Base-by-base conservation (phyloP, 2,888 invertebrate genomes). In the Lithophane socia region DNA sequence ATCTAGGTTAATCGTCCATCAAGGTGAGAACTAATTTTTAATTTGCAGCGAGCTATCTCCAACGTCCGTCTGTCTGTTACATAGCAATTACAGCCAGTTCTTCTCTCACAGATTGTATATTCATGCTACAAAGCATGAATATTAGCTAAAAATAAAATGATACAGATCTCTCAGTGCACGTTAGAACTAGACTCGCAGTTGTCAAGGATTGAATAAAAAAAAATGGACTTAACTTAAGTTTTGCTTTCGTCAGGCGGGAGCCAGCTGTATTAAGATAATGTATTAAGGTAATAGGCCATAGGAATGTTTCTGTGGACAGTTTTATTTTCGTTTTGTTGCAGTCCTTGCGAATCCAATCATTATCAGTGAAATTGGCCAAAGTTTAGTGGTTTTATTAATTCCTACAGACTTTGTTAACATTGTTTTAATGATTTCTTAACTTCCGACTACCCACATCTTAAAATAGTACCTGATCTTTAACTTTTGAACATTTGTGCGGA, bases 21-120 rank as follows among this genome's bases (percentile, higher is more conserved):
- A 80, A 78, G 73, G 56, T 69, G n/a, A 78, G 56, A 63, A 52
- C 54, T 72, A 72, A 79, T 64, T 56, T 49, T 71, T 79, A 29
- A 56, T 72, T 13, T 64, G 42, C 18, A 29, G 72, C 16, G 29
- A 72, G n/a, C 73, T 79, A 49, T 71, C 72, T 56, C 54, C n/a
- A 42, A 37, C n/a, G 3, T 68, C 42, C 16, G n/a, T 64, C 65
- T n/a, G 65, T 79, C 80, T 52, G 56, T 65, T 73, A 80, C 75
- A 80, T 21, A 24, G 10, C 54, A 61, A 61, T 61, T 74, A 72
- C 3, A 67, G 47, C 21, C 21, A 44, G 52, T 54, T 44, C 13
- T 60, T 54, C 29, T 42, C 18, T 54, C 16, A 73, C 13, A 54
- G 54, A 56, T 44, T n/a, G 18, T 77, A 29, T 29, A 54, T 61